These are phyloP conservation scores for Poecile atricapillus DNA, from an alignment of 2,113 vertebrate genomes.

Conservation along the genomic window DNA sequence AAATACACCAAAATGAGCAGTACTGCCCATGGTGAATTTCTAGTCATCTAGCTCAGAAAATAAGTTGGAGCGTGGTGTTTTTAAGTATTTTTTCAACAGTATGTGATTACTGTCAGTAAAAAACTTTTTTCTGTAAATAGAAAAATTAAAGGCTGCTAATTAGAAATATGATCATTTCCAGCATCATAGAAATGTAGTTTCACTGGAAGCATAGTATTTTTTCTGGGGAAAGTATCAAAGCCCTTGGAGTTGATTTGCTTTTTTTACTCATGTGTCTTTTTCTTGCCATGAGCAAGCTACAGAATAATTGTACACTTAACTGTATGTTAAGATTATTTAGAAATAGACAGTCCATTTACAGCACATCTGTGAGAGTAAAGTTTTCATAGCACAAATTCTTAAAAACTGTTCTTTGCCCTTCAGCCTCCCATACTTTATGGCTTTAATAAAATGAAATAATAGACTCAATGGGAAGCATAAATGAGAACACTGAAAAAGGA, in stretches of 20 bases:
- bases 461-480: slow-evolving; percentile 16
- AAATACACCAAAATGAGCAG: background rate
- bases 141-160: background rate
- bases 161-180: background rate
- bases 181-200: background rate
- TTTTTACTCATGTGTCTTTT: background rate
- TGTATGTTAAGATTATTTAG: background rate
- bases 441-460: slow-evolving; percentile 54
- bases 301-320: background rate
- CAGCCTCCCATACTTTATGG: background rate
- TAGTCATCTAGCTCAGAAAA: background rate
- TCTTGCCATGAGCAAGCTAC: background rate
- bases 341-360: background rate
- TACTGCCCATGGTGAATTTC: background rate
- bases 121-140: background rate
- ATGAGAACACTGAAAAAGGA: slow-evolving; percentile 29
- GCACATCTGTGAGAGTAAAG: background rate
- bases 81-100: background rate
- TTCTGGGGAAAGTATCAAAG: background rate
- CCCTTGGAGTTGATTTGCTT: background rate
- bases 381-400: slow-evolving; percentile 1
- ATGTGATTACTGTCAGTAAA: background rate
- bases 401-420: slow-evolving; percentile 25
- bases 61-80: background rate
- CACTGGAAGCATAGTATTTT: background rate